Evolutionary conservation across 2,888 invertebrate genomes (phyloP), one percentile per base, ranked within the genome.

Genomic region (Byasa hedistus): DNA sequence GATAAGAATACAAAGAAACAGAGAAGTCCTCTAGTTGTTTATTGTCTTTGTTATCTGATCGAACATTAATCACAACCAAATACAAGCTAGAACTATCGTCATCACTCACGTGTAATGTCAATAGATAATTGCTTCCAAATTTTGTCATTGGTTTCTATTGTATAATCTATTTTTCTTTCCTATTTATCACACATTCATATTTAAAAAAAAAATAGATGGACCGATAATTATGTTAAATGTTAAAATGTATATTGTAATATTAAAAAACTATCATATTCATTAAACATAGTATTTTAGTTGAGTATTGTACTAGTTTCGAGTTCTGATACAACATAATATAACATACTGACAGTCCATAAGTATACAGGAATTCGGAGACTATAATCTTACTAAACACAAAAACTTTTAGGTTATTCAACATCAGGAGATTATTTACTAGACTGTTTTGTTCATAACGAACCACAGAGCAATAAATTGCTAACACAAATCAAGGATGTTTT

Each of bases 91-190:
- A 78, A 79, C 71, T 73, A 70, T 66, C 44, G 61, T 75, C 61
- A 78, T 77, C 71, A 71, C 73, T 80, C 74, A 76, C 71, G 69
- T 69, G 69, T 71, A 74, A 75, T 70, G 66, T 73, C 73, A 71
- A 73, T 73, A 73, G 75, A 78, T 76, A 75, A 63, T 64, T 64
- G 54, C 27, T 59, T 1, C 17, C 48, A 48, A 48, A 48, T 48
- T 48, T n/a, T 48, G 48, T 48, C 10, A 32, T 32, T 10, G 32
- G 32, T 32, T 7, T n/a, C n/a, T n/a, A n/a, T n/a, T n/a, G n/a
- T n/a, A n/a, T n/a, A n/a, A n/a, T n/a, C n/a, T n/a, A n/a, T n/a
- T n/a, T n/a, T n/a, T n/a, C n/a, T n/a, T n/a, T n/a, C n/a, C n/a
- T n/a, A n/a, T n/a, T n/a, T n/a, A n/a, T n/a, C n/a, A n/a, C n/a